A percentile compares a stretch with the other conserved stretches of the same genome.
These are phyloP conservation scores for Drosophila ogumai DNA, from an alignment of 1,140 invertebrate species.

Conservation along the genomic window DNA sequence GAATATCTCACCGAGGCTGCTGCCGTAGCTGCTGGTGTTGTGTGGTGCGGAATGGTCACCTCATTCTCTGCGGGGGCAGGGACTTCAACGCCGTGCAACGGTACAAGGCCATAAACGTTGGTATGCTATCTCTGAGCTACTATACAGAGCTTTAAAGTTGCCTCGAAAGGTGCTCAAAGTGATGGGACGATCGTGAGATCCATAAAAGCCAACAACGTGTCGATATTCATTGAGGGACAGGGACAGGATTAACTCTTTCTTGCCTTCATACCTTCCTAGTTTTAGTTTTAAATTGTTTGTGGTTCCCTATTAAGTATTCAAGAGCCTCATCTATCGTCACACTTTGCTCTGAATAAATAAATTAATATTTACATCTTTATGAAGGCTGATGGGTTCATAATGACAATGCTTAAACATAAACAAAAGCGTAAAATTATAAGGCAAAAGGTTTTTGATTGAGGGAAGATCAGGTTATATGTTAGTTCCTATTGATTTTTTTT, in stretches of 20 bases:
- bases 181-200: not conserved
- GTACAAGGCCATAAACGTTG: constrained; percentile 32
- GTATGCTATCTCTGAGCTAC: constrained; percentile 22
- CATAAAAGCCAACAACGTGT: not conserved
- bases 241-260: too few species aligned
- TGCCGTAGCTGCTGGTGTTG: constrained; percentile 36
- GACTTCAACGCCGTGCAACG: constrained; percentile 19
- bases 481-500: not conserved
- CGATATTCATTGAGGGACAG: not conserved
- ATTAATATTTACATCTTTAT: constrained; percentile 4
- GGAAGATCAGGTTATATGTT: not conserved
- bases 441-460: not conserved
- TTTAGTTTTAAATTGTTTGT: not conserved
- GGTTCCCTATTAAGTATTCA: not conserved
- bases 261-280: not conserved
- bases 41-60: constrained; percentile 14
- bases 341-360: constrained; percentile 5
- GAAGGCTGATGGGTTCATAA: constrained; percentile 2
- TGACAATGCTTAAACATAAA: constrained; percentile 2
- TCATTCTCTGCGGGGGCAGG: constrained; percentile 6
- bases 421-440: not conserved
- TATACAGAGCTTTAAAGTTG: not conserved
- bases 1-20: constrained; percentile 47
- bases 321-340: not conserved
- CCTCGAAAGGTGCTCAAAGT: not conserved